Percentiles rank a stretch among this genome's conserved stretches.
Evolutionary conservation across 1,140 invertebrate genomes (phyloP).

Genomic region (Steinernema khuongi): DNA sequence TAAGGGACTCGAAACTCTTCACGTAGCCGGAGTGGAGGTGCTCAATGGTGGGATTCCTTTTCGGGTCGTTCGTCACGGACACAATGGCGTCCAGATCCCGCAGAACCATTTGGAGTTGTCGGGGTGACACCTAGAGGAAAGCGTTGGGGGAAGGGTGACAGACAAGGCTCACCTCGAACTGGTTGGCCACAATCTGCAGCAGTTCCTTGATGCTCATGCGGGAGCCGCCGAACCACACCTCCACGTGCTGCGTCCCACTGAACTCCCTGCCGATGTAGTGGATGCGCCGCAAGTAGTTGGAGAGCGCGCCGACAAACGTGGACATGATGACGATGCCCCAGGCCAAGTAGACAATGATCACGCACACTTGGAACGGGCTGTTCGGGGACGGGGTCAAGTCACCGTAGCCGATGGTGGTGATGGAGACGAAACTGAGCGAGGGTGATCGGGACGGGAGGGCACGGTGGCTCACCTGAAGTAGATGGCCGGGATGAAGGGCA

Average conservation of each 20-base stretch:
- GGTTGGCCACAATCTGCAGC: slow-evolving; percentile 21
- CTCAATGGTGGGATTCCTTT: not conserved
- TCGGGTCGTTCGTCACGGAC: not conserved
- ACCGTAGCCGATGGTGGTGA: slow-evolving; percentile 32
- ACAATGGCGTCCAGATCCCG: not conserved
- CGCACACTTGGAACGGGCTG: slow-evolving; percentile 14
- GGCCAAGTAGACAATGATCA: not conserved
- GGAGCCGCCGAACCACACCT: slow-evolving; percentile 32
- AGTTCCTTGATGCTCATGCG: slow-evolving; percentile 28
- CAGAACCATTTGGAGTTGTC: not conserved
- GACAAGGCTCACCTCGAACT: slow-evolving; percentile 24
- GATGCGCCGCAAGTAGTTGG: slow-evolving; percentile 22
- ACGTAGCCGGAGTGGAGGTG: not conserved
- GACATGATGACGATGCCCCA: slow-evolving; percentile 24
- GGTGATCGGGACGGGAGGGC: not conserved
- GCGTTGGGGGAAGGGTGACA: too few species aligned
- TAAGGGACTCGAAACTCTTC: slow-evolving; percentile 1
- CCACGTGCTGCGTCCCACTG: slow-evolving; percentile 22
- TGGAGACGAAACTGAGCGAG: slow-evolving; percentile 31
- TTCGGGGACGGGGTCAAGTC: slow-evolving; percentile 27
- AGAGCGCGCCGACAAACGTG: slow-evolving; percentile 23
- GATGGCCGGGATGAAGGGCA: slow-evolving; percentile 26
- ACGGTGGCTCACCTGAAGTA: slow-evolving; percentile 17
- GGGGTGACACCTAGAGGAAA: not conserved
- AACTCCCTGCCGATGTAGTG: slow-evolving; percentile 20